Evolutionary conservation across 2,888 invertebrate species (phyloP).

Genomic region (Frankliniella fusca): DNA sequence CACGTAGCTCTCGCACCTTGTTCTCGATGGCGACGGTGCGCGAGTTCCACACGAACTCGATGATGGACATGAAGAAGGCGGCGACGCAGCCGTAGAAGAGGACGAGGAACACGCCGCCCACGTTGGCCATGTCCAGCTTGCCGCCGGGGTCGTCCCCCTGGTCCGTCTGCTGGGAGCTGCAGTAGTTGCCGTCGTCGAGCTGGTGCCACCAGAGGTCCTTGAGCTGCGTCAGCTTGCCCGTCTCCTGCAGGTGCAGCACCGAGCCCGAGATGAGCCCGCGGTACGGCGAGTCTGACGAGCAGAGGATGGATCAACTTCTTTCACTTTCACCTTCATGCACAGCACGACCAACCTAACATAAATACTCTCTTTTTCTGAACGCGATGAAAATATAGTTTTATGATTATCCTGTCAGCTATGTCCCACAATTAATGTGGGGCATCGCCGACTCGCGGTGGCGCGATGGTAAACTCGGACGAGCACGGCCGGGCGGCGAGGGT

Average conservation of each 20-base stretch:
- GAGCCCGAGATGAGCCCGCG: constrained; percentile 78
- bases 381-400: too few relatives aligned
- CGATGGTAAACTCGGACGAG: too few relatives aligned
- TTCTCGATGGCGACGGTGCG: constrained; percentile 52
- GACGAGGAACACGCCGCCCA: constrained; percentile 77
- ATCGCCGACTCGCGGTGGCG: too few relatives aligned
- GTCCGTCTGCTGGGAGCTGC: constrained; percentile 43
- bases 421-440: too few relatives aligned
- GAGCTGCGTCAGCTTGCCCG: constrained; percentile 71
- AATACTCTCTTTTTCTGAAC: too few relatives aligned
- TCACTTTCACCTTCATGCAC: too few relatives aligned
- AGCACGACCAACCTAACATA: too few relatives aligned
- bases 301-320: too few relatives aligned
- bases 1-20: too few relatives aligned
- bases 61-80: constrained; percentile 62
- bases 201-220: constrained; percentile 91
- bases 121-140: constrained; percentile 70
- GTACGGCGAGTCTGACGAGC: constrained; percentile 64
- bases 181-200: constrained; percentile 57
- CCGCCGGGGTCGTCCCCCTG: constrained; percentile 47
- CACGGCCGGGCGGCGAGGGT: too few relatives aligned
- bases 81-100: constrained; percentile 62
- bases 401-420: too few relatives aligned
- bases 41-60: constrained; percentile 61
- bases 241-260: constrained; percentile 85